phyloP scores from a whole-genome alignment of 1,140 invertebrate genomes.

The Globodera ellingtonae region DNA sequence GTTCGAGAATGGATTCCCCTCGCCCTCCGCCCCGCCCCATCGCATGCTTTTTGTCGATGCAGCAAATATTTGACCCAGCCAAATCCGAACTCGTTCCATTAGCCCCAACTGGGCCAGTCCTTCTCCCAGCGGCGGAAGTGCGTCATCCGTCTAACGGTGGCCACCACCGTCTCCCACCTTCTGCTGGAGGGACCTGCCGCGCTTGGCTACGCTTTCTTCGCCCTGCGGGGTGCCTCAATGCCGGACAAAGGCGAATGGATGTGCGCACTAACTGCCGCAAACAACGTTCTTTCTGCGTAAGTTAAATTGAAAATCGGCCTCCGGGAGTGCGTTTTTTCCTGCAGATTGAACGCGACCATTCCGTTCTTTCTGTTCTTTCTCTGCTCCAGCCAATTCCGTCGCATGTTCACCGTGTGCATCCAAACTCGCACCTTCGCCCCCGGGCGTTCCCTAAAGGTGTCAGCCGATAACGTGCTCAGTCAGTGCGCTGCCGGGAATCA shows the following conservation, averaged over 20 bases:
- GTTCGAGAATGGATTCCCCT: too few relatives aligned
- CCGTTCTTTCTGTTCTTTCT: conserved; percentile 61
- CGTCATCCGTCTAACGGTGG: conserved; percentile 62
- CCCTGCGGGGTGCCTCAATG: conserved; percentile 53
- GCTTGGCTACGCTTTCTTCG: conserved; percentile 54
- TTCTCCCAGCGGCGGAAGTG: conserved; percentile 62
- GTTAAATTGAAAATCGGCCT: not conserved
- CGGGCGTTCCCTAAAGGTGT: conserved; percentile 32
- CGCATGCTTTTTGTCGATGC: not conserved
- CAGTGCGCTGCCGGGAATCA: not conserved
- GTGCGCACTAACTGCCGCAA: conserved; percentile 59
- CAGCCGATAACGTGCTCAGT: conserved; percentile 14
- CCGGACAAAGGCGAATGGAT: conserved; percentile 41
- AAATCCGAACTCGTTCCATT: conserved; percentile 33
- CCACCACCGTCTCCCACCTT: conserved; percentile 61
- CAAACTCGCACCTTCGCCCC: conserved; percentile 8
- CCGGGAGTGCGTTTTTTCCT: not conserved
- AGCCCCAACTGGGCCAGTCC: conserved; percentile 54
- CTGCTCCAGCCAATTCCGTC: conserved; percentile 61
- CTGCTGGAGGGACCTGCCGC: conserved; percentile 60
- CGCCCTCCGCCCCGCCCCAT: too few relatives aligned
- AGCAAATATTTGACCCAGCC: conserved; percentile 7
- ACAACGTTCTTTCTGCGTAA: conserved; percentile 57
- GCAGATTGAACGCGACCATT: conserved; percentile 59
- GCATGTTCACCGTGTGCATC: conserved; percentile 58